Base-by-base conservation (phyloP, 1,140 invertebrate species). In the Hyles euphorbiae region DNA sequence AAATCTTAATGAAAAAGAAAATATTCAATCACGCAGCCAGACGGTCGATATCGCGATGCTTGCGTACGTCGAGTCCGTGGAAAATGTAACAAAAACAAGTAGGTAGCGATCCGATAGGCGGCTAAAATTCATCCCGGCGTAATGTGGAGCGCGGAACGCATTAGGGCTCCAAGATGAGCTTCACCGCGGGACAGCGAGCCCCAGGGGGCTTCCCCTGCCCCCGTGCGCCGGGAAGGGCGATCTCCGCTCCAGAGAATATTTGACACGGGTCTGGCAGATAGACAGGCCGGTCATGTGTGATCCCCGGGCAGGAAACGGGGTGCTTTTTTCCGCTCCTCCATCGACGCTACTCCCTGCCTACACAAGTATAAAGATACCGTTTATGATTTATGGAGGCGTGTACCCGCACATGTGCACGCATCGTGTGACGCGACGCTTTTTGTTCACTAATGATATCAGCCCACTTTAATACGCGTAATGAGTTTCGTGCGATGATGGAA, bases 191-290 rank as follows among this genome's bases (percentile, higher is more conserved):
- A 88, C 83, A 76, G 76, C 79, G 65, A 68, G 76, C 79, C 81
- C 83, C 81, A 70, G 82, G 82, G 84, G 79, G 73, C 74, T 75
- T 61, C 76, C 77, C 80, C 70, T 68, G 66, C 70, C 70, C 73
- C 73, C 65, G 68, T 57, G 63, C 71, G 67, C 71, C 64, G 75
- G 74, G 72, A 60, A 77, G 80, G 82, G 83, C 75, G 80, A 81
- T 78, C 78, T 85, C 77, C 83, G 86, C 86, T 88, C 78, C 81
- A 87, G 80, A 86, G 86, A 81, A 86, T 88, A 88, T 88, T 88
- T 88, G 83, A 88, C 86, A 88, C 78, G 86, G 86, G 86, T 88
- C 83, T 88, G 83, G 86, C 86, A 87, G 83, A 88, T 88, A 87
- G 85, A 88, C 86, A 87, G 81, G 69, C 83, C 83, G 83, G 83